Conservation (phyloP, 2,113 vertebrate genomes). For the human region GRCh38 chr2:23615001-23615500, state of each 20-base stretch:
- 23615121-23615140: neutral
- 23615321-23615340: neutral
- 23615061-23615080: neutral
- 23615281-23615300: too few species aligned
- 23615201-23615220: too few species aligned
- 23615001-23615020: neutral
- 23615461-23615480: neutral
- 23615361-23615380: too few species aligned
- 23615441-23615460: neutral
- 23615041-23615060: neutral
- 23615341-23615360: too few species aligned
- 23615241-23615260: too few species aligned
- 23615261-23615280: neutral
- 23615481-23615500: neutral
- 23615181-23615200: neutral
- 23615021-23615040: neutral
- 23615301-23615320: neutral
- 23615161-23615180: neutral
- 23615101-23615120: neutral
- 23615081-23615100: neutral
- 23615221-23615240: neutral
- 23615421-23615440: neutral
- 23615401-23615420: neutral
- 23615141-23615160: accelerated
- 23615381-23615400: too few species aligned